Conservation (phyloP, 2,888 invertebrate species). For the Danaus chrysippus region DNA sequence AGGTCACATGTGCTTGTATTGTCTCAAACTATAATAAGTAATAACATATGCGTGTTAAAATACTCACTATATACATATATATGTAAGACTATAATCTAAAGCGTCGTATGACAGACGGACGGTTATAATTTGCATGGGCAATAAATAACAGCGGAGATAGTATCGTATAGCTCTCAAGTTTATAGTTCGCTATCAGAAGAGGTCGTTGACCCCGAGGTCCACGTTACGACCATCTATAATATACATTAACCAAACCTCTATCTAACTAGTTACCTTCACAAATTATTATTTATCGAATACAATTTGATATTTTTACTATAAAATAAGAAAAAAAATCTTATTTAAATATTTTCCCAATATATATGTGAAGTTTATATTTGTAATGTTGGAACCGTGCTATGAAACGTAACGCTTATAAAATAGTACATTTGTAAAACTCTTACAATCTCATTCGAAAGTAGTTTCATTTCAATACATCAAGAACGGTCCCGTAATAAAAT, state of each 20-base stretch:
- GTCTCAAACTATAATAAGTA: neutral
- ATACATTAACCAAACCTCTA: constrained; percentile 34
- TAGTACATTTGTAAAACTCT: neutral
- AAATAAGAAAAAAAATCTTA: no score
- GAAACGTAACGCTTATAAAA: neutral
- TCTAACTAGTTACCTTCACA: constrained; percentile 21
- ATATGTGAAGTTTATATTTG: no score
- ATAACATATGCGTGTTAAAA: neutral
- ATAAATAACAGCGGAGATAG: constrained; percentile 66
- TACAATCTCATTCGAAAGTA: neutral
- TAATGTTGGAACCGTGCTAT: no score
- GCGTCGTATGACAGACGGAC: constrained; percentile 44
- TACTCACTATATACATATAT: constrained; percentile 16
- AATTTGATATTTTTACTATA: no score
- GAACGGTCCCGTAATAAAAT: constrained; percentile 9
- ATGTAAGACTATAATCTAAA: constrained; percentile 34
- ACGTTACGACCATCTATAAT: constrained; percentile 46
- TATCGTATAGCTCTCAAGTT: constrained; percentile 38
- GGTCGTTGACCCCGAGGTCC: constrained; percentile 70
- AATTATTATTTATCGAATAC: neutral
- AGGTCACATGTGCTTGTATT: constrained; percentile 1
- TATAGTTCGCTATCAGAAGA: constrained; percentile 52
- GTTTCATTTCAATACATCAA: no score
- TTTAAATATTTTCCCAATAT: no score
- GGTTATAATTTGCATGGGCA: constrained; percentile 61